Conservation (phyloP, 2,888 invertebrate species). For the Nomada fabriciana region DNA sequence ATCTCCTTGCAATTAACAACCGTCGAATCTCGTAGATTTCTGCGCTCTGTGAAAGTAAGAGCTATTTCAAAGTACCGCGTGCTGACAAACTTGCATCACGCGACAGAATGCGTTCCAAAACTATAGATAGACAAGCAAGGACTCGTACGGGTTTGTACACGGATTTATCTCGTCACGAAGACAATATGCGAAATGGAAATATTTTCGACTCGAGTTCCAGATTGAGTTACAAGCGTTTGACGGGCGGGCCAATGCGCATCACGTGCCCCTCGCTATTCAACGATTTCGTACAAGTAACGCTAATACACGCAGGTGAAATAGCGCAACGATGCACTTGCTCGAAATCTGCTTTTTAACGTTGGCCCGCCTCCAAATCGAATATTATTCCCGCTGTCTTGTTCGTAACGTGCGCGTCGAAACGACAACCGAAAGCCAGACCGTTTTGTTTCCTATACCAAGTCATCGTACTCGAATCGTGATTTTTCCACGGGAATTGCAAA, state of each 20-base stretch:
- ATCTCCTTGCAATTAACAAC: no score
- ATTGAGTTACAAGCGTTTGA: conserved; percentile 10
- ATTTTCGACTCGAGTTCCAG: neutral
- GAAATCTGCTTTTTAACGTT: conserved; percentile 62
- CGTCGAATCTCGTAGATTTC: no score
- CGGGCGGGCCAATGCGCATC: conserved; percentile 8
- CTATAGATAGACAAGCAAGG: conserved; percentile 20
- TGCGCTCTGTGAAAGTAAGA: neutral
- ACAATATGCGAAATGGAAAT: conserved; percentile 23
- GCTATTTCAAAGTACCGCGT: conserved; percentile 15
- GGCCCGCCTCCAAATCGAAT: conserved; percentile 67
- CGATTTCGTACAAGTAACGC: conserved; percentile 49
- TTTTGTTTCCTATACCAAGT: conserved; percentile 22
- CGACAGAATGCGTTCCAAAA: conserved; percentile 20
- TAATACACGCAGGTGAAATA: conserved; percentile 54
- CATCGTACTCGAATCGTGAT: conserved; percentile 19
- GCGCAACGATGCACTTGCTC: conserved; percentile 40
- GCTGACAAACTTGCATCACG: conserved; percentile 23
- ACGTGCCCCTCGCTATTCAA: conserved; percentile 10
- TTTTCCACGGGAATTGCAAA: conserved; percentile 3
- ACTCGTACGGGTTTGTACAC: neutral
- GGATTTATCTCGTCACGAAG: neutral
- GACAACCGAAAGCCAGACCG: neutral
- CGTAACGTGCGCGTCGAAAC: conserved; percentile 2
- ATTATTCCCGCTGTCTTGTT: conserved; percentile 62